A percentile compares a stretch with the other conserved stretches of the same genome.
Conservation (phyloP, 2,888 invertebrate genomes). For the Bellardia pandia region DNA sequence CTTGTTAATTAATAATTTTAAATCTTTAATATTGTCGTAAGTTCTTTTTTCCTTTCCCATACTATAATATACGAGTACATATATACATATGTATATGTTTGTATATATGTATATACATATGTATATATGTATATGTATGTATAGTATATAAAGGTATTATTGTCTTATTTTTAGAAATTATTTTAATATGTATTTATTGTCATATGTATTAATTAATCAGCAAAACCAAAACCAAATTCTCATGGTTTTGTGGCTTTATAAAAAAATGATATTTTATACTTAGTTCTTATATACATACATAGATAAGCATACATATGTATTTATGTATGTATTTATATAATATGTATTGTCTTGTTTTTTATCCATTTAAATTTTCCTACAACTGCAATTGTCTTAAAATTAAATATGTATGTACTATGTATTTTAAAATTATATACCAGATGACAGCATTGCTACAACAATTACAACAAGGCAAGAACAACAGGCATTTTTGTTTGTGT, state of each 20-base stretch:
- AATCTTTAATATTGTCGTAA: conserved; percentile 53
- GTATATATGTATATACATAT: not conserved
- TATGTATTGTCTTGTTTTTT: conserved; percentile 50
- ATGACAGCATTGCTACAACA: too few relatives aligned
- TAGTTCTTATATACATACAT: not conserved
- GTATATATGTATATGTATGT: not conserved
- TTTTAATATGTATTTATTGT: conserved; percentile 59
- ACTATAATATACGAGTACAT: conserved; percentile 4
- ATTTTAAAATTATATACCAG: too few relatives aligned
- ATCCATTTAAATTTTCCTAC: conserved; percentile 11
- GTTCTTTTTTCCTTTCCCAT: conserved; percentile 28
- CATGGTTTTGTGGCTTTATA: conserved; percentile 23
- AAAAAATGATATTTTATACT: conserved; percentile 5
- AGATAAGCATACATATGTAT: not conserved
- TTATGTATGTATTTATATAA: conserved; percentile 47
- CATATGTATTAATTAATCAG: conserved; percentile 56
- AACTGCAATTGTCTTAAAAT: not conserved
- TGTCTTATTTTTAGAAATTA: conserved; percentile 60
- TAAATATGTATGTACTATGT: not conserved
- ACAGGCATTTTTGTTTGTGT: too few relatives aligned
- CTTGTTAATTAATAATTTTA: conserved; percentile 13
- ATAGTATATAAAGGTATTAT: too few relatives aligned
- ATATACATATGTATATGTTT: not conserved
- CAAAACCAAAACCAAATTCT: conserved; percentile 37
- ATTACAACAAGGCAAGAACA: too few relatives aligned